Conservation (phyloP, 2,113 vertebrate species). For the Ciconia boyciana region DNA sequence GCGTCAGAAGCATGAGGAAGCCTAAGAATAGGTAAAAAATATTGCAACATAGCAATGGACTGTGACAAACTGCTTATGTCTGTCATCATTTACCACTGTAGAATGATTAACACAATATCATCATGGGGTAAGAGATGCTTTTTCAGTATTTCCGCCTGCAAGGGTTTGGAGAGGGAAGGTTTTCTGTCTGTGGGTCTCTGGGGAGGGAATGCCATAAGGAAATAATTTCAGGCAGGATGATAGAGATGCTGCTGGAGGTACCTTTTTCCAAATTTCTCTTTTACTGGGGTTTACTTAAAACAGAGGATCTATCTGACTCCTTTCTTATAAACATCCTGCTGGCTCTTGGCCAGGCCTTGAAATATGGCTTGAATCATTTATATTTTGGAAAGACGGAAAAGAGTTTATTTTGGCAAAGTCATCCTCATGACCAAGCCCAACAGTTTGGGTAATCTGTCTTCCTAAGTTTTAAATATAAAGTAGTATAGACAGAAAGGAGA, state of each 20-base stretch:
- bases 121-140: not conserved
- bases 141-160: not conserved
- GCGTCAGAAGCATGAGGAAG: not conserved
- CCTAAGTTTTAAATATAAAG: not conserved
- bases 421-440: not conserved
- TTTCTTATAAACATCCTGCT: not conserved
- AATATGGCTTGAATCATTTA: not conserved
- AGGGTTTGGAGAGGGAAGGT: not conserved
- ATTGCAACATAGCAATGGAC: not conserved
- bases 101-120: not conserved
- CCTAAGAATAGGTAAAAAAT: not conserved
- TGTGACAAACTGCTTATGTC: not conserved
- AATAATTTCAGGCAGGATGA: not conserved
- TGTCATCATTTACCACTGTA: not conserved
- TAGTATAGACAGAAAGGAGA: not conserved
- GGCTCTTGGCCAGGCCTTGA: not conserved
- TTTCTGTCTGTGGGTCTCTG: not conserved
- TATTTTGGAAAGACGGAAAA: not conserved
- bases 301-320: not conserved
- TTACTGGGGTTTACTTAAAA: not conserved
- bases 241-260: not conserved
- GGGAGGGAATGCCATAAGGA: not conserved
- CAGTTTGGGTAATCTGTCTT: not conserved
- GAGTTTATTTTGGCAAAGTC: not conserved
- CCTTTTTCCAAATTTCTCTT: not conserved